Base-by-base conservation (phyloP, 1,140 invertebrate genomes). In the Spodoptera frugiperda region DNA sequence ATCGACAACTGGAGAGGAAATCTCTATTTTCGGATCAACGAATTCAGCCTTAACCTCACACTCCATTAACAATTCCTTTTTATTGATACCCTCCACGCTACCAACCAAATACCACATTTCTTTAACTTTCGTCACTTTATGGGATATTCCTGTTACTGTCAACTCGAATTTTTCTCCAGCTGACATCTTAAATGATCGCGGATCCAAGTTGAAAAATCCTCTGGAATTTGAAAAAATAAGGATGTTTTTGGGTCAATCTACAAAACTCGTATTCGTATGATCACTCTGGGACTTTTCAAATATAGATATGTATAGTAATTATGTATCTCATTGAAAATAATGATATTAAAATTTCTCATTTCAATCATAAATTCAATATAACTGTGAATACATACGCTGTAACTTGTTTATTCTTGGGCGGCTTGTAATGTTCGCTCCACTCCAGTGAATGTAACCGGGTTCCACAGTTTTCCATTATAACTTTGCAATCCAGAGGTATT, bases 21-120 rank as follows among this genome's bases (percentile, higher is more conserved):
- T 14, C 82, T 91, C 89, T 71, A 94, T 90, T 87, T 89, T 93
- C 15, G 92, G 92, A 86, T 94, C 92, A 0, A 93, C 91, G 76
- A 94, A 94, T 78, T 92, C 91, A 0, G 87, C 91, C 21, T 78
- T 73, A 46, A 94, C 84, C 78, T 85, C 80, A 55, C 91, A 93
- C 72, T 93, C 91, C 25, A 93, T 67, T 59, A 94, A 80, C 17
- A 94, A 71, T 78, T 93, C 91, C 67, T 94, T 94, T 65, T 94
- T 94, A 78, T 94, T 94, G 10, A 94, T 87, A 5, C 92, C 91
- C 65, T 94, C 92, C 0, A 94, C 88, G 54, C 88, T 92, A 25
- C 91, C 91, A 10, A 93, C 81, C 74, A 94, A 84, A 79, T 91
- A 94, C 92, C 92, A 93, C 82, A 87, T 88, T 87, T 94, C 92